phyloP scores from a whole-genome alignment of 2,797 vertebrate genomes.

The Hypotaenidia okinawae region DNA sequence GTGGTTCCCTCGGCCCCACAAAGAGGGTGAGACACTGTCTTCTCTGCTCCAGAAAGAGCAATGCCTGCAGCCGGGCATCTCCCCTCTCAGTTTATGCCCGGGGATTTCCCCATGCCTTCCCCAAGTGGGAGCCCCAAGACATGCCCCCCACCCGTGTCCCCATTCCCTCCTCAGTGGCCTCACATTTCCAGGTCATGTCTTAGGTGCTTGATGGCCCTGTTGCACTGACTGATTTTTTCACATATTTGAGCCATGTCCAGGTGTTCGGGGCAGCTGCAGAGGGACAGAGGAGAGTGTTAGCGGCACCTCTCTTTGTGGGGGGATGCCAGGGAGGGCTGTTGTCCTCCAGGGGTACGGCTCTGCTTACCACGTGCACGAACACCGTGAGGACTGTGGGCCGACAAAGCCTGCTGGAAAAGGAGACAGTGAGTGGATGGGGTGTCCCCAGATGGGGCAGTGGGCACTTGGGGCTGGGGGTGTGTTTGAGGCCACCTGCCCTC shows the following conservation, averaged over 20 bases:
- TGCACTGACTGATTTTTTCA: neutral
- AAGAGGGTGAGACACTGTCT: no score
- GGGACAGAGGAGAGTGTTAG: neutral
- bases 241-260: fast-evolving
- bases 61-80: neutral
- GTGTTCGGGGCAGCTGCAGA: neutral
- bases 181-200: neutral
- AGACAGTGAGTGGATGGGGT: neutral
- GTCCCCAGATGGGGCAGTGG: neutral
- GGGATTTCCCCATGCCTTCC: neutral
- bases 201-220: fast-evolving
- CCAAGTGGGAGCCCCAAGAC: no score
- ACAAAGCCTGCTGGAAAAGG: neutral
- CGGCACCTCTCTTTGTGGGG: neutral
- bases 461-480: neutral
- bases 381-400: no score
- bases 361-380: neutral
- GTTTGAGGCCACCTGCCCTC: neutral
- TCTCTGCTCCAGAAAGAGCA: no score
- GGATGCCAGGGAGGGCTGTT: neutral
- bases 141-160: neutral
- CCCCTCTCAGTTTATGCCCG: neutral
- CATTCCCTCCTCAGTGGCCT: neutral
- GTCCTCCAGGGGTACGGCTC: neutral
- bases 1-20: no score